Evolutionary conservation across 1,140 invertebrate species (phyloP).

Genomic region (Centruroides sculpturatus): DNA sequence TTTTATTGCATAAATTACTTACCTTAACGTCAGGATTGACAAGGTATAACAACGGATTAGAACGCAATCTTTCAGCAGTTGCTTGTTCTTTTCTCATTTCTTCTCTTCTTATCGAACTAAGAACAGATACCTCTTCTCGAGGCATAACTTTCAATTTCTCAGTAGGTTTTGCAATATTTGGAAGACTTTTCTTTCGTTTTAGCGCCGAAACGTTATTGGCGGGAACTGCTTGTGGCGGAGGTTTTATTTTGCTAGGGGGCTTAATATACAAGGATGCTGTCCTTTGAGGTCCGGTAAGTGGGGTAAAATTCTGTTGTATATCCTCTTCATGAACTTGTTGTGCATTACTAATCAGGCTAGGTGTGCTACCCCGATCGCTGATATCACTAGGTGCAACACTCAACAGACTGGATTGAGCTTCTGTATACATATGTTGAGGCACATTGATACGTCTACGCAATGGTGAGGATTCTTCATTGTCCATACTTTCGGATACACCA

Average conservation of each 20-base stretch:
- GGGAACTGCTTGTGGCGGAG: background rate
- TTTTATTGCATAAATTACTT: background rate
- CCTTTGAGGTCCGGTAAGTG: background rate
- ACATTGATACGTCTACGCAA: background rate
- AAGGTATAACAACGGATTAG: conserved; percentile 78
- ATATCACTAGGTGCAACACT: conserved; percentile 13
- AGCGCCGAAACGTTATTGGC: background rate
- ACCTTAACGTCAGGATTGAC: conserved; percentile 14
- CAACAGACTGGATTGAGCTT: conserved; percentile 2
- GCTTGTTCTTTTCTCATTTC: conserved; percentile 68
- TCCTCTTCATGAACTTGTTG: too few species aligned
- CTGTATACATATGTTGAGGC: too few species aligned
- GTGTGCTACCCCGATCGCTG: conserved; percentile 5
- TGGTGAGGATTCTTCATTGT: conserved; percentile 17
- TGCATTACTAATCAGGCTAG: conserved; percentile 6
- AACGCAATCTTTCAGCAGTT: conserved; percentile 77
- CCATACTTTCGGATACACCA: conserved; percentile 28
- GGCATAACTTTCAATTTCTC: conserved; percentile 55
- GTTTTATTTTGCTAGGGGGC: conserved; percentile 6
- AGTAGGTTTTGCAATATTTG: conserved; percentile 1
- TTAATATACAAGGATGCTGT: conserved; percentile 15
- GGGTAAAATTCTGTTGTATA: too few species aligned
- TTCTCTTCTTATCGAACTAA: conserved; percentile 84
- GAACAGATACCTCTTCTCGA: conserved; percentile 89
- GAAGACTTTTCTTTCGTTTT: conserved; percentile 15